phyloP scores from a whole-genome alignment of 1,140 invertebrate genomes.

The Drosophila nebulosa region DNA sequence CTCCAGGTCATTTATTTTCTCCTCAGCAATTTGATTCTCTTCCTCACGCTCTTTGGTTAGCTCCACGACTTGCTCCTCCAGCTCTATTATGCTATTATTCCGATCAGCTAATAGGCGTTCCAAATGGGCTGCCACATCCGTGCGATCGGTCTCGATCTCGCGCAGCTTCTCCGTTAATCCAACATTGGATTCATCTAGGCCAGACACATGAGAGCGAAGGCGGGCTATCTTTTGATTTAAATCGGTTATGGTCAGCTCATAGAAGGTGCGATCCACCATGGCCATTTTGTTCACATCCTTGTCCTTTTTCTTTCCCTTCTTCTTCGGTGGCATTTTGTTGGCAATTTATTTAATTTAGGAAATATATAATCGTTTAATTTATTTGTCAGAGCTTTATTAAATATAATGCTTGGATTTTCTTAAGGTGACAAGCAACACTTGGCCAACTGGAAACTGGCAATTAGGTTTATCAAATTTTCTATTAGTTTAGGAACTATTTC shows the following conservation, averaged over 20 bases:
- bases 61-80: constrained; percentile 87
- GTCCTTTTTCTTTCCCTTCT: constrained; percentile 78
- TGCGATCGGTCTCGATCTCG: constrained; percentile 89
- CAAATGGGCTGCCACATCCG: constrained; percentile 90
- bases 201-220: constrained; percentile 86
- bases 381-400: background rate
- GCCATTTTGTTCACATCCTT: constrained; percentile 83
- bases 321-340: constrained; percentile 82
- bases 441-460: background rate
- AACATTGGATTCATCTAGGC: constrained; percentile 87
- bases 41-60: constrained; percentile 82
- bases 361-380: background rate
- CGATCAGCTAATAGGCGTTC: constrained; percentile 88
- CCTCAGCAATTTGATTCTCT: constrained; percentile 81
- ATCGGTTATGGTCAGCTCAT: constrained; percentile 90
- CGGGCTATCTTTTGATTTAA: constrained; percentile 88
- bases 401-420: background rate
- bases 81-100: constrained; percentile 88
- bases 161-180: constrained; percentile 85
- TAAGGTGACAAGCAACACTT: background rate
- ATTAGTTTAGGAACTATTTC: no score
- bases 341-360: background rate
- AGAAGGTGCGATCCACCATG: constrained; percentile 87
- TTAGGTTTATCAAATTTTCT: no score
- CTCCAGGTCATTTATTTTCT: constrained; percentile 84